Percentiles rank a stretch among this genome's conserved stretches.
phyloP scores from a whole-genome alignment of 2,113 vertebrate genomes.

The human (Homo sapiens) region DNA sequence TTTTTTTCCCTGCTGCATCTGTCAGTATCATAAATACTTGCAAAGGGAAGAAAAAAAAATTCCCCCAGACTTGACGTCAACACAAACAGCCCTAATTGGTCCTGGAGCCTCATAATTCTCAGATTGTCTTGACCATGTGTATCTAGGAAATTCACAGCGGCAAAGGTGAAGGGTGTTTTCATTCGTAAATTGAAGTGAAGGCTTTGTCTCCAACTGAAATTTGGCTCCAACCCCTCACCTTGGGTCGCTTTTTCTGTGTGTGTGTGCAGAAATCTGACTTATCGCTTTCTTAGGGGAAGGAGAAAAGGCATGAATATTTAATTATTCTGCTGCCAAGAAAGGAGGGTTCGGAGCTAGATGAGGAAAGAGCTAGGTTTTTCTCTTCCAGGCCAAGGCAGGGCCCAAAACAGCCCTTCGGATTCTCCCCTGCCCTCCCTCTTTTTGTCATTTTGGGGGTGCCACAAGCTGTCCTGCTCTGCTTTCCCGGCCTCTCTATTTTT shows the following conservation, averaged over 20 bases:
- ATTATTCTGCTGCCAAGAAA: constrained; percentile 72
- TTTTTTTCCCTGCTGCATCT: constrained; percentile 72
- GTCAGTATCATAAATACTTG: constrained; percentile 81
- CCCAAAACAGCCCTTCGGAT: not conserved
- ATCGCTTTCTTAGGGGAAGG: constrained; percentile 56
- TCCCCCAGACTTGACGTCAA: constrained; percentile 90
- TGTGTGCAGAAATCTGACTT: constrained; percentile 61
- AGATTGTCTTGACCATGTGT: constrained; percentile 86
- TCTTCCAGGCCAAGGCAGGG: not conserved
- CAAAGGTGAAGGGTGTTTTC: constrained; percentile 86
- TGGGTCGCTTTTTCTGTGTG: constrained; percentile 36
- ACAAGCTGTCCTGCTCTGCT: not conserved
- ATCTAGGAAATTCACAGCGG: constrained; percentile 86
- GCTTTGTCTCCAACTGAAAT: constrained; percentile 31
- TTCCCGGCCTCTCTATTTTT: not conserved
- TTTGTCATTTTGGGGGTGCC: not conserved
- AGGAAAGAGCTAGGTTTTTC: constrained; percentile 65
- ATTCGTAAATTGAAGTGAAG: constrained; percentile 80
- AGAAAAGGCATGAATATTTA: constrained; percentile 55
- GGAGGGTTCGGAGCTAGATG: constrained; percentile 47
- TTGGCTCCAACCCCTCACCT: constrained; percentile 54
- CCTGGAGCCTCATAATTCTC: constrained; percentile 95
- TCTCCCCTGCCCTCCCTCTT: not conserved
- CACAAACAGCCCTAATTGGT: constrained; percentile 95
- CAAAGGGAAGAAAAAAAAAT: constrained; percentile 80